Base-by-base conservation (phyloP, 1,140 invertebrate species). In the Druon quercuslanigerum region DNA sequence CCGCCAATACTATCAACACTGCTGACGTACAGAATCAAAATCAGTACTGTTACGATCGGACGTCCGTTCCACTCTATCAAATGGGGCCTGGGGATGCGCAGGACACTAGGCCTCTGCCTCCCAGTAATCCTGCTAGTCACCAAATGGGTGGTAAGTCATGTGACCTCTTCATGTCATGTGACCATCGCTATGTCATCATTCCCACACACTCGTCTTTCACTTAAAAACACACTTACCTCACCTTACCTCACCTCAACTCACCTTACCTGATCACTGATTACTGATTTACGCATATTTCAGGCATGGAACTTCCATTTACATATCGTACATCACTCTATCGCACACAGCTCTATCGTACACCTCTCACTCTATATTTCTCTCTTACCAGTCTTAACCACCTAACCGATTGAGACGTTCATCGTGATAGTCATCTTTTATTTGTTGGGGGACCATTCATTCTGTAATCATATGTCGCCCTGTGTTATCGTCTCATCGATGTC, bases 1-100 rank as follows among this genome's bases (percentile, higher is more conserved):
- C 84, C 73, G 85, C 87, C 73, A 90, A 87, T 79, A 89, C 87
- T 77, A 86, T 89, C 85, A 90, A 86, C 84, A 87, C 87, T 81
- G 86, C 85, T 80, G 88, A 90, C 77, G 88, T 90, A 87, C 91
- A 91, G 86, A 90, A 88, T 86, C 60, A 66, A 66, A 92, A 91
- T 90, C 92, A 93, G 90, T 93, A 92, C 91, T 93, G 92, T 92
- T 93, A 93, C 87, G 93, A 93, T 92, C 92, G 93, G 89, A 90
- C 92, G 88, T 88, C 88, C 50, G 91, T 92, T 89, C 87, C 91
- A 89, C 90, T 92, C 84, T 93, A 93, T 90, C 88, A 89, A 87
- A 90, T 91, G 87, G 91, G 87, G 87, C 91, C 89, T 88, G 92
- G 88, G 84, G 92, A 92, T 85, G 87, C 88, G 82, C 91, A 91